Conservation (phyloP, 2,113 vertebrate genomes). For the Trochalopteron elliotii region DNA sequence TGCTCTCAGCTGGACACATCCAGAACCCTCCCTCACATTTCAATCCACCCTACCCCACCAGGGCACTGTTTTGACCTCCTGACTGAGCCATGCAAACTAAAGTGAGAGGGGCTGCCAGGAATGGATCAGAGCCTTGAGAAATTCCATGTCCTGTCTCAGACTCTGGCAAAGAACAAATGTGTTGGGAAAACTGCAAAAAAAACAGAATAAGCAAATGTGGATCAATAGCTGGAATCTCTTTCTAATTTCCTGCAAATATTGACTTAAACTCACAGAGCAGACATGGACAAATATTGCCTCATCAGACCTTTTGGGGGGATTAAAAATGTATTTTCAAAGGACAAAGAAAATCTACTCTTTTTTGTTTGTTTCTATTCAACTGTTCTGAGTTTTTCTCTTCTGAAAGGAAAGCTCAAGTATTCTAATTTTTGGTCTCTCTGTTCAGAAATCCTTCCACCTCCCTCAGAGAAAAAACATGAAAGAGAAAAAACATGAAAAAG, state of each 20-base stretch:
- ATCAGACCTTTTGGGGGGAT: neutral
- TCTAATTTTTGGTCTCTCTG: neutral
- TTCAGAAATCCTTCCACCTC: neutral
- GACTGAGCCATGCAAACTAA: neutral
- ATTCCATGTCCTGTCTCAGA: neutral
- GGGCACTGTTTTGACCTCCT: neutral
- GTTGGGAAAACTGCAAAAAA: neutral
- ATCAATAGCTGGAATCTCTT: slow-evolving; percentile 40
- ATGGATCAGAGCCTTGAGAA: neutral
- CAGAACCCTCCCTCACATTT: neutral
- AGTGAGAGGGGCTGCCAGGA: neutral
- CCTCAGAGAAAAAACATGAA: neutral
- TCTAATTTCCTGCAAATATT: slow-evolving; percentile 40
- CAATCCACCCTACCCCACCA: neutral
- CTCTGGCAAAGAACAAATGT: neutral
- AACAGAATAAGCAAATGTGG: neutral
- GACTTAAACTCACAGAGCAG: slow-evolving; percentile 34
- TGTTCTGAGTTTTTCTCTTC: neutral
- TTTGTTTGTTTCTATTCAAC: neutral
- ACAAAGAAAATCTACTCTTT: neutral
- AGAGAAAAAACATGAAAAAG: neutral
- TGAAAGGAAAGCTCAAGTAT: neutral
- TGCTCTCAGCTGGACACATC: neutral
- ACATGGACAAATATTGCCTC: slow-evolving; percentile 50
- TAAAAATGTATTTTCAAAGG: neutral